These are phyloP conservation scores for Cryptoprocta ferox DNA, from an alignment of 2,797 vertebrate genomes.

Conservation along the genomic window DNA sequence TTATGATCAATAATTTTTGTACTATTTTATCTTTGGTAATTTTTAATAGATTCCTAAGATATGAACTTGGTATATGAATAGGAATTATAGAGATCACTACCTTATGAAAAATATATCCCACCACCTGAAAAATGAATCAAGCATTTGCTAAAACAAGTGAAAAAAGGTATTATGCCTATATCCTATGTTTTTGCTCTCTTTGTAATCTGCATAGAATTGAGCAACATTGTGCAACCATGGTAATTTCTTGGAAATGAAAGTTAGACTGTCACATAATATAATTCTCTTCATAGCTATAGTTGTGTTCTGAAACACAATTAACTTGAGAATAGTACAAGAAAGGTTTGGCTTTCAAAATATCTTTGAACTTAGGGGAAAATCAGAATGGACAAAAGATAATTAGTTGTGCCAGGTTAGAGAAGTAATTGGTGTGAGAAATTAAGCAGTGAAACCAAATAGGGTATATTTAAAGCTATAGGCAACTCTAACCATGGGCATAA, in stretches of 20 bases:
- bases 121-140: constrained; percentile 34
- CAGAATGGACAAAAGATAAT: not conserved
- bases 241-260: constrained; percentile 46
- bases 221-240: not conserved
- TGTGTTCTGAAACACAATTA: not conserved
- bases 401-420: not conserved
- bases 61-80: constrained; percentile 55
- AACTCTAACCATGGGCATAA: not conserved
- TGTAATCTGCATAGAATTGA: not conserved
- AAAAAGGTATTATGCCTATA: not conserved
- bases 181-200: not conserved
- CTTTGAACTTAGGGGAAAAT: not conserved
- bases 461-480: not conserved
- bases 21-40: not conserved
- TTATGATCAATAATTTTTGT: constrained; percentile 37
- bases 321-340: not conserved
- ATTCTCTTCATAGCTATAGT: not conserved
- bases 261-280: not conserved
- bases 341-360: not conserved
- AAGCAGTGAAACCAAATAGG: not conserved
- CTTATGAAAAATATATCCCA: constrained; percentile 76
- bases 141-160: constrained; percentile 4
- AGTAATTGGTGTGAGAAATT: constrained; percentile 34
- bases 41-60: constrained; percentile 44
- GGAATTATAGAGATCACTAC: constrained; percentile 63